These are phyloP conservation scores for Acronicta psi DNA, from an alignment of 2,888 invertebrate genomes.

Conservation along the genomic window DNA sequence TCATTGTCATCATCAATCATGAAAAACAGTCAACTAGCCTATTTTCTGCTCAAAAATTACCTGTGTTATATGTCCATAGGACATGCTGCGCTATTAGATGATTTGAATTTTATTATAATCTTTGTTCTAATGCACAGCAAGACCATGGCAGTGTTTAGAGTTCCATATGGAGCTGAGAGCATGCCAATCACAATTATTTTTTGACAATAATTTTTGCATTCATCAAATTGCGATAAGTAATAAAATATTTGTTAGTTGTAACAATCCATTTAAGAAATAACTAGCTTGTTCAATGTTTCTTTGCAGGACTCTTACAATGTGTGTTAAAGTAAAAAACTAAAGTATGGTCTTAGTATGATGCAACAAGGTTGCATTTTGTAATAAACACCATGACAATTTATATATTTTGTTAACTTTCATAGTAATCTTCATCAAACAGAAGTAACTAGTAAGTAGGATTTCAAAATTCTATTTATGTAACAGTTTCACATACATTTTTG, in stretches of 20 bases:
- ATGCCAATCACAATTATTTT: slow-evolving; percentile 17
- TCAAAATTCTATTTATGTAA: slow-evolving; percentile 33
- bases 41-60: slow-evolving; percentile 44
- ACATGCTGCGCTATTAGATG: slow-evolving; percentile 10
- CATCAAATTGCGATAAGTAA: slow-evolving; percentile 8
- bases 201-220: slow-evolving; percentile 61
- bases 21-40: too few relatives aligned
- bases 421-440: slow-evolving; percentile 10
- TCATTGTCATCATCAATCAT: too few relatives aligned
- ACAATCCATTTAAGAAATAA: not conserved
- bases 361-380: too few relatives aligned
- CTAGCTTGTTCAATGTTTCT: not conserved
- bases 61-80: slow-evolving; percentile 34
- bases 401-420: slow-evolving; percentile 10
- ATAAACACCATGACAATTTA: not conserved
- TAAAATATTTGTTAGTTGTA: not conserved
- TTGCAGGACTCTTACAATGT: not conserved
- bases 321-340: too few relatives aligned
- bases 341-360: too few relatives aligned
- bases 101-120: slow-evolving; percentile 2
- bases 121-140: not conserved
- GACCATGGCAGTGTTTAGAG: not conserved
- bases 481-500: slow-evolving; percentile 34
- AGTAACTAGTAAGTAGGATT: slow-evolving; percentile 36
- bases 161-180: slow-evolving; percentile 26